Base-by-base conservation (phyloP, 2,888 invertebrate species). In the Trileptium ribeirensis region DNA sequence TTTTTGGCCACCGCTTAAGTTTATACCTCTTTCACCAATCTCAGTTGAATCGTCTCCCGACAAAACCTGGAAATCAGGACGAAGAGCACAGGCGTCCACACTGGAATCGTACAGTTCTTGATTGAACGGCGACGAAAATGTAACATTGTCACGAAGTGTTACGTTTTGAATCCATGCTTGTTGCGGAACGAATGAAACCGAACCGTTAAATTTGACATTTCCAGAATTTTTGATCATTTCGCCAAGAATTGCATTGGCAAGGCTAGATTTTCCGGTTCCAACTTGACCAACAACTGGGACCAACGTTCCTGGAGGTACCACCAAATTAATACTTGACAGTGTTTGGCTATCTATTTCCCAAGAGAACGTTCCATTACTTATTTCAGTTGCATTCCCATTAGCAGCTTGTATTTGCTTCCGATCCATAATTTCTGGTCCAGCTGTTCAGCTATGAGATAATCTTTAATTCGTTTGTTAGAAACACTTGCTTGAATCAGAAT, bases 131-230 rank as follows among this genome's bases (percentile, higher is more conserved):
- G 93, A 93, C 24, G 96, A 96, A 90, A 98, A 99, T 38, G 96
- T 88, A 84, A 99, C 95, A 89, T 98, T 98, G 87, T 97, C 94
- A 86, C 93, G 92, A 36, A 98, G 90, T 0, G 96, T 95, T 1
- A 94, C 94, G 90, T 98, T 98, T 90, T 97, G 97, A 81, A 98
- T 97, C 98, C 98, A 98, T 0, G 97, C 96, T 90, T 96, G 95
- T 87, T 97, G 96, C 0, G 96, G 92, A 0, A 96, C 95, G 89
- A 95, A 96, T 0, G 96, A 95, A 29, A 92, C 88, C 0, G 90
- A 87, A n/a, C 92, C 92, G 31, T 79, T 75, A 3, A 79, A 29
- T 78, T 1, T 1, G 24, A 81, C 29, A 1, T 1, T 1, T 33
- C 81, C 81, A 29, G 29, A 33, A 1, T 67, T 8, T 79, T 79